Conservation (phyloP, 2,797 vertebrate genomes). For the Tauraco hartlaubi region DNA sequence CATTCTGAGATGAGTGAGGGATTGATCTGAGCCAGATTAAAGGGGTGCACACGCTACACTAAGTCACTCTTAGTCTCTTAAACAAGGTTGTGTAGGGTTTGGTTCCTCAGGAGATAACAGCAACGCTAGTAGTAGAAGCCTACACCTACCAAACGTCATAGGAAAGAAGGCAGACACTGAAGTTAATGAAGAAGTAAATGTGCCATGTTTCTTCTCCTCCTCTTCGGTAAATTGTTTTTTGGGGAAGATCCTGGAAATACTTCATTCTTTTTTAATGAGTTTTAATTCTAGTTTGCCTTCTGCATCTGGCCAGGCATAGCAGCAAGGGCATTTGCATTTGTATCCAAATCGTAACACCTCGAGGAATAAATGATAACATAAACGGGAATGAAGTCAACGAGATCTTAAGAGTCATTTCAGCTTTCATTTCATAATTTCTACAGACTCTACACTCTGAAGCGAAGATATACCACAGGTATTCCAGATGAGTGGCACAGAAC, state of each 20-base stretch:
- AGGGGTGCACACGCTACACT: fast-evolving
- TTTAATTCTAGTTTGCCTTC: neutral
- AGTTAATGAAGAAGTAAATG: neutral
- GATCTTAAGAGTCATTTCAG: neutral
- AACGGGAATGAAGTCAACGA: neutral
- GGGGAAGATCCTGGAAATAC: neutral
- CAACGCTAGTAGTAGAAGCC: neutral
- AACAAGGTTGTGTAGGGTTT: neutral
- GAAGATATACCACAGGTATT: neutral
- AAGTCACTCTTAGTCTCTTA: neutral
- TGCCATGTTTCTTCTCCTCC: neutral
- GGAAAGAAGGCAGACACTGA: neutral
- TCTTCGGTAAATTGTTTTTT: neutral
- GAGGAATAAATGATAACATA: neutral
- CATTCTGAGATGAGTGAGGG: neutral
- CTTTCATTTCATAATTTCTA: neutral
- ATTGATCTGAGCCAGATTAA: neutral
- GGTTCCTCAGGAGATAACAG: neutral
- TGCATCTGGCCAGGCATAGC: neutral
- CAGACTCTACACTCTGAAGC: neutral
- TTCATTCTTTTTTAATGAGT: neutral
- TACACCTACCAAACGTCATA: neutral
- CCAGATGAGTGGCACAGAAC: neutral
- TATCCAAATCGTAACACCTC: neutral
- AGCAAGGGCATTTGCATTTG: neutral